These are phyloP conservation scores for Agapetus fuscipes DNA, from an alignment of 2,888 invertebrate species.

Conservation along the genomic window DNA sequence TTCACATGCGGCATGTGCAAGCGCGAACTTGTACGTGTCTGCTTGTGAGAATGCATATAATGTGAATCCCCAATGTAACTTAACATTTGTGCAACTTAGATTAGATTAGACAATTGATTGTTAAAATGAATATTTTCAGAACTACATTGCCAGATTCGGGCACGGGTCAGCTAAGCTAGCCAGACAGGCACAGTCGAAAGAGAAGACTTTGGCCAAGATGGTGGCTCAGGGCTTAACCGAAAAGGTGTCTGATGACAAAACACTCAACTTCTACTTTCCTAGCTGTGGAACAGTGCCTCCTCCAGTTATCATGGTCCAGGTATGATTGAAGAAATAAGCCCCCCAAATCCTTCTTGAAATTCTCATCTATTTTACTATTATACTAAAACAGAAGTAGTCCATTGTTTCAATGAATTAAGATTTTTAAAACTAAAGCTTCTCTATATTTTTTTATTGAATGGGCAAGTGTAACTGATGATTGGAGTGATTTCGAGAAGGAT, in stretches of 20 bases:
- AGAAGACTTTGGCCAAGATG: slow-evolving; percentile 99
- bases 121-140: slow-evolving; percentile 51
- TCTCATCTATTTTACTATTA: not conserved
- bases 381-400: too few relatives aligned
- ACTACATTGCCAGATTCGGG: slow-evolving; percentile 98
- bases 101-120: too few relatives aligned
- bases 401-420: too few relatives aligned
- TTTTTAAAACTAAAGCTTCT: too few relatives aligned
- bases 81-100: not conserved
- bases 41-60: too few relatives aligned
- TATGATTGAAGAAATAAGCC: too few relatives aligned
- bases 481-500: too few relatives aligned
- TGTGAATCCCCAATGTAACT: not conserved
- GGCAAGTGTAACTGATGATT: too few relatives aligned
- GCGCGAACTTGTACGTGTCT: too few relatives aligned
- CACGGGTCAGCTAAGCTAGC: slow-evolving; percentile 98
- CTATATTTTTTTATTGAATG: too few relatives aligned
- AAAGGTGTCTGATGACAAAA: slow-evolving; percentile 85
- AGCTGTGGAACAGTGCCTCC: slow-evolving; percentile 94
- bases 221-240: slow-evolving; percentile 96
- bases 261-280: slow-evolving; percentile 91
- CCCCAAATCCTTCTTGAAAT: slow-evolving; percentile 5
- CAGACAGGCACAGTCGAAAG: slow-evolving; percentile 97
- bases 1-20: too few relatives aligned
- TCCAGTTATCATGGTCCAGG: slow-evolving; percentile 99